Base-by-base conservation (phyloP, 92 coral and sea anemone genomes). In the Phymanthus crucifer region DNA sequence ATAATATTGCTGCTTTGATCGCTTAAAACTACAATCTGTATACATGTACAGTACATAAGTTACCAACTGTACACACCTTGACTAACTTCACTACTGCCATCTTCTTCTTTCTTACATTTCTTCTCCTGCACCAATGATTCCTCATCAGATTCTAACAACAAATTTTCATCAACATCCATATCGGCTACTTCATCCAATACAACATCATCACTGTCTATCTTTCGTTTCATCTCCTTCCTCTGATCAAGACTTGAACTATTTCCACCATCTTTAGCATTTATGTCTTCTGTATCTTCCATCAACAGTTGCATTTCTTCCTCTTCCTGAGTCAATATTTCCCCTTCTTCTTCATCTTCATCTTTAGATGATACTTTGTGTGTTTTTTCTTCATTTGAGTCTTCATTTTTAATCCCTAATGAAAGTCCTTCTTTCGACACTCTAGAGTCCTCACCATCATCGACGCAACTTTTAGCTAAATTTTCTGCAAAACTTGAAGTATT, bases 271-370 rank as follows among this genome's bases (percentile, higher is more conserved):
- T 18, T 33, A 17, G 6, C 64, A 75, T 19, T 18, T 7, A 2
- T 52, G 3, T 32, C 27, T 23, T 13, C 34, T 24, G 69, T 6
- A 34, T 75, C 66, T 1, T 75, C 70, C 32, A n/a, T 66, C 66
- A 58, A 13, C 33, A 67, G 32, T 4, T 83, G 77, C 57, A 83
- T 46, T 35, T 83, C 87, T 23, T 83, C 82, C 2, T 83, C n/a
- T n/a, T n/a, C 82, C n/a, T 66, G 56, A 31, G 48, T 76, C 19
- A 37, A 34, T 32, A 83, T 18, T 76, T 75, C 82, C 10, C 87
- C 87, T 27, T 83, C 87, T 18, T 83, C 87, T 21, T 23, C 73
- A 38, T 54, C 74, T 16, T 24, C 12, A 40, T 48, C 45, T 8
- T 69, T 47, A 21, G 66, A 4, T 16, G 40, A 36, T 23, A 50